phyloP scores from a whole-genome alignment of 2,888 invertebrate species.

The Liopterus haemorrhoidalis region DNA sequence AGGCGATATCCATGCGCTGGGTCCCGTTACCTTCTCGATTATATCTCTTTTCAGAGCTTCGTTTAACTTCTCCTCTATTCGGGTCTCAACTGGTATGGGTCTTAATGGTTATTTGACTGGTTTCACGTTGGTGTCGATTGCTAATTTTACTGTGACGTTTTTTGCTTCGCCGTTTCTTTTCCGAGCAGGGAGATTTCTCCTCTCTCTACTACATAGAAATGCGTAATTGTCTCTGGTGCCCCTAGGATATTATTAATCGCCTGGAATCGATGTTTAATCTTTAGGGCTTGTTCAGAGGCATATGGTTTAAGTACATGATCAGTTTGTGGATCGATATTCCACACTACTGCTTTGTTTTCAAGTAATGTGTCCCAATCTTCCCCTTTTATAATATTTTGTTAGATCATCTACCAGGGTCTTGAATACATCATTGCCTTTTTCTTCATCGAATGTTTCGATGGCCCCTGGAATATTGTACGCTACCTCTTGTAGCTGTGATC shows the following conservation, averaged over 20 bases:
- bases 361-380: conserved; percentile 25
- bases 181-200: conserved; percentile 27
- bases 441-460: not conserved
- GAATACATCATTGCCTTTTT: conserved; percentile 8
- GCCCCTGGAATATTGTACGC: conserved; percentile 12
- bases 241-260: conserved; percentile 18
- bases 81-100: conserved; percentile 25
- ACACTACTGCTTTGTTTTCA: conserved; percentile 21
- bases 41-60: conserved; percentile 30
- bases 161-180: conserved; percentile 29
- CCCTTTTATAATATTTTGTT: conserved; percentile 23
- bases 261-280: conserved; percentile 21
- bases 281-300: conserved; percentile 16
- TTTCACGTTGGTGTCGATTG: conserved; percentile 25
- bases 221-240: conserved; percentile 20
- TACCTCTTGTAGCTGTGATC: conserved; percentile 33
- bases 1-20: conserved; percentile 38
- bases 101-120: conserved; percentile 27
- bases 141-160: conserved; percentile 17
- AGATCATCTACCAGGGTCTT: conserved; percentile 5
- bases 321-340: conserved; percentile 18
- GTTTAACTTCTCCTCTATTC: conserved; percentile 26
- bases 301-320: conserved; percentile 24
- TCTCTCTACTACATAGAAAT: conserved; percentile 27
- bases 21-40: conserved; percentile 36